Conservation (phyloP, 2,113 vertebrate species). For the Larimichthys polyactis region DNA sequence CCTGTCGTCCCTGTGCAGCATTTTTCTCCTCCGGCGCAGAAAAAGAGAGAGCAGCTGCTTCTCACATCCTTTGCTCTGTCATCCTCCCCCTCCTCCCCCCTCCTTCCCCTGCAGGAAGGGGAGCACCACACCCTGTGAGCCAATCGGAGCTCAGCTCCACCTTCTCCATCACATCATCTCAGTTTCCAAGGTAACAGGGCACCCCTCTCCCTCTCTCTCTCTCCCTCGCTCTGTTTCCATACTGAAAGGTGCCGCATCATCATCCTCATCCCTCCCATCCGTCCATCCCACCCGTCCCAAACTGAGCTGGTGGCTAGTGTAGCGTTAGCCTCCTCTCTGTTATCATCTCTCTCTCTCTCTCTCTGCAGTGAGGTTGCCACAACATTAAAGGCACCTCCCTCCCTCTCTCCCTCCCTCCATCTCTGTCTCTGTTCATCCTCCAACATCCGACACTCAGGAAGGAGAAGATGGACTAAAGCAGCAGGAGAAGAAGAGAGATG, state of each 20-base stretch:
- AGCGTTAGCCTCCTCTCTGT: conserved; percentile 88
- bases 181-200: conserved; percentile 94
- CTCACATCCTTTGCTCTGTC: conserved; percentile 62
- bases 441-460: conserved; percentile 89
- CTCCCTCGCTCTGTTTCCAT: conserved; percentile 49
- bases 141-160: conserved; percentile 90
- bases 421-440: conserved; percentile 78
- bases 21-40: conserved; percentile 10
- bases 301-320: conserved; percentile 89
- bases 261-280: conserved; percentile 72
- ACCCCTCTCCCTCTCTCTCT: conserved; percentile 20
- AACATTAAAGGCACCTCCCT: conserved; percentile 86
- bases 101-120: conserved; percentile 53
- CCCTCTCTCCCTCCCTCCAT: conserved; percentile 34
- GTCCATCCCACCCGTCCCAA: conserved; percentile 75
- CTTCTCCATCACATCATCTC: conserved; percentile 93
- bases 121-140: conserved; percentile 84
- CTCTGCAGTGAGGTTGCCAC: conserved; percentile 67
- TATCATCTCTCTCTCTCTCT: conserved; percentile 43
- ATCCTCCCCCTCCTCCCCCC: conserved; percentile 57
- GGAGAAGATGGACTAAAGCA: conserved; percentile 86
- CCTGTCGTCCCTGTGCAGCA: not conserved
- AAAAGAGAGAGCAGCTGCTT: conserved; percentile 51
- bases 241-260: conserved; percentile 98
- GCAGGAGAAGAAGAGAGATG: conserved; percentile 73